Conservation (phyloP, 1,140 invertebrate genomes). For the Calliopsis andreniformis region DNA sequence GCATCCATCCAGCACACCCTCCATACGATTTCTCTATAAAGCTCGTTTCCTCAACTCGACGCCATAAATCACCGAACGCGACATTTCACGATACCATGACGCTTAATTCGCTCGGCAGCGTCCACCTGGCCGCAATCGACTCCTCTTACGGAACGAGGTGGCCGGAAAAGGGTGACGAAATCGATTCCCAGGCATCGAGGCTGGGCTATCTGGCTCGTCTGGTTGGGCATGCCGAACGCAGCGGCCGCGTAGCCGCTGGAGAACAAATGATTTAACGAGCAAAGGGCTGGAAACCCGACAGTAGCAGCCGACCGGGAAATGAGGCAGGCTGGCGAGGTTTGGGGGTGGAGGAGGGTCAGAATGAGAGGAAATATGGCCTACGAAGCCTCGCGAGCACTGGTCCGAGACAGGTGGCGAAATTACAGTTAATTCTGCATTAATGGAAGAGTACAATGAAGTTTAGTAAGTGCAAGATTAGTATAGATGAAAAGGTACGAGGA, state of each 20-base stretch:
- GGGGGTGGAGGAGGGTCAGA: conserved; percentile 35
- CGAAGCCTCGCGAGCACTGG: background rate
- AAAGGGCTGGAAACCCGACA: conserved; percentile 72
- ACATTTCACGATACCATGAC: background rate
- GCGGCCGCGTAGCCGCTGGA: conserved; percentile 56
- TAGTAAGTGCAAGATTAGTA: too few species aligned
- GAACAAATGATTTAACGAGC: conserved; percentile 80
- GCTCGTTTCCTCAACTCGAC: background rate
- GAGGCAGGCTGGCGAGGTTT: conserved; percentile 59
- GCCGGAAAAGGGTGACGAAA: background rate
- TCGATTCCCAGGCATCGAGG: background rate
- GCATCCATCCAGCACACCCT: too few species aligned
- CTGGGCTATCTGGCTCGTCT: conserved; percentile 41
- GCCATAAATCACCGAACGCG: background rate
- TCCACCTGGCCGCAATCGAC: background rate
- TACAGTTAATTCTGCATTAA: background rate
- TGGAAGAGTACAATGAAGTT: too few species aligned
- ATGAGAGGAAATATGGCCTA: conserved; percentile 44
- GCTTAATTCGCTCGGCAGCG: background rate
- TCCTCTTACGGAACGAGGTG: background rate
- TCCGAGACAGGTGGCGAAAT: conserved; percentile 2
- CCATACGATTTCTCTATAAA: too few species aligned
- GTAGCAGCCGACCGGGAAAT: conserved; percentile 74
- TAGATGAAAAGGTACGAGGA: too few species aligned
- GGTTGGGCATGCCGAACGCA: conserved; percentile 15